phyloP scores from a whole-genome alignment of 2,888 invertebrate species.

The Pharmacophagus antenor region DNA sequence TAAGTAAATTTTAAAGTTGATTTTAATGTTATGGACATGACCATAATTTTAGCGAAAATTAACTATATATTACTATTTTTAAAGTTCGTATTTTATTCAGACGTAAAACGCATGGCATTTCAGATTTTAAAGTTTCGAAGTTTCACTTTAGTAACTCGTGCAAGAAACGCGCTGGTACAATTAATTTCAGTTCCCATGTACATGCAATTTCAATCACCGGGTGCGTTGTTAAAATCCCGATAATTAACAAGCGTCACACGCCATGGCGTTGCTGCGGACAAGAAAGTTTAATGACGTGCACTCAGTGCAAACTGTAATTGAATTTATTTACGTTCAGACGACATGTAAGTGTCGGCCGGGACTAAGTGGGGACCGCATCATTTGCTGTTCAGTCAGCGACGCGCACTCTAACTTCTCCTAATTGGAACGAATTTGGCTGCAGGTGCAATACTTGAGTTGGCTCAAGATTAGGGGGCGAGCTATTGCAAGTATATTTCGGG shows the following conservation, averaged over 20 bases:
- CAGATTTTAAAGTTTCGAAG: constrained; percentile 11
- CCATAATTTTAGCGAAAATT: too few species aligned
- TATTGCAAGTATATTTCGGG: constrained; percentile 71
- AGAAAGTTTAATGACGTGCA: constrained; percentile 76
- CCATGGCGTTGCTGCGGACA: constrained; percentile 57
- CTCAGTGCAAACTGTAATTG: constrained; percentile 67
- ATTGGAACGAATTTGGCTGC: constrained; percentile 81
- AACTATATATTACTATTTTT: background rate
- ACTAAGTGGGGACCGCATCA: constrained; percentile 78
- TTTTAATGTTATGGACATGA: too few species aligned
- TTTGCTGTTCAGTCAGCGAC: constrained; percentile 77
- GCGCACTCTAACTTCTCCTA: constrained; percentile 78
- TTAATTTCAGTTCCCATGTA: constrained; percentile 33
- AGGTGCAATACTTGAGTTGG: constrained; percentile 79
- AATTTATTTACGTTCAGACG: constrained; percentile 74
- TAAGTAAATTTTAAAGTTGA: too few species aligned
- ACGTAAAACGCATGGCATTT: background rate
- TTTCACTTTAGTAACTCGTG: constrained; percentile 17
- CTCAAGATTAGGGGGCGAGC: constrained; percentile 77
- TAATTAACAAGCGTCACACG: constrained; percentile 65
- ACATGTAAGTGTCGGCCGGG: constrained; percentile 70
- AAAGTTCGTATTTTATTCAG: background rate
- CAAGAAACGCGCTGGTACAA: constrained; percentile 30
- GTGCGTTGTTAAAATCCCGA: constrained; percentile 52
- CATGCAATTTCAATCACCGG: constrained; percentile 39